phyloP scores from a whole-genome alignment of 2,113 vertebrate species.

The Mohoua ochrocephala region DNA sequence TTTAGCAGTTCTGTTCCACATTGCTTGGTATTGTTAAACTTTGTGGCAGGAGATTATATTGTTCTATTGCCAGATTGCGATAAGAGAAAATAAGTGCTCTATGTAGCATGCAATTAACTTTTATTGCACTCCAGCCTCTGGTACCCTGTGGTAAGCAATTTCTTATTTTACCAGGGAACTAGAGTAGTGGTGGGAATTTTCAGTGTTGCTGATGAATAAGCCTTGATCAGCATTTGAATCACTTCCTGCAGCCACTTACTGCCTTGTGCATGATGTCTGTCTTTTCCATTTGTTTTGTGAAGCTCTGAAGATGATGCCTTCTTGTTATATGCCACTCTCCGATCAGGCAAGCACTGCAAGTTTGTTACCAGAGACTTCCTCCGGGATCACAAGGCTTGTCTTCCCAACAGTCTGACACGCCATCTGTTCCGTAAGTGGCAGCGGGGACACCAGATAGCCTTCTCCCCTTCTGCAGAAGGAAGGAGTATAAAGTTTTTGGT shows the following conservation, averaged over 20 bases:
- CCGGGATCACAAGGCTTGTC: slow-evolving; percentile 94
- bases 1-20: neutral
- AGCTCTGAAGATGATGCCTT: slow-evolving; percentile 95
- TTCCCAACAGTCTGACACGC: slow-evolving; percentile 70
- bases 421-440: slow-evolving; percentile 97
- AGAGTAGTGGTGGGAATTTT: neutral
- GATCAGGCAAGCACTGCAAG: slow-evolving; percentile 87
- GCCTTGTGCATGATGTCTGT: neutral
- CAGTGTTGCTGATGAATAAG: neutral
- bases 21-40: neutral
- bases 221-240: neutral
- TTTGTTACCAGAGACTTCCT: slow-evolving; percentile 92
- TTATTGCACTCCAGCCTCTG: neutral
- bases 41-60: neutral
- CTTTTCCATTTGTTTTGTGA: slow-evolving; percentile 15
- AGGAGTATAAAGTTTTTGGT: slow-evolving; percentile 81
- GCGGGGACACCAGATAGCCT: slow-evolving; percentile 86
- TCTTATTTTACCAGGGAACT: neutral
- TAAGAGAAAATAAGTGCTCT: neutral
- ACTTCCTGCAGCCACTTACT: neutral
- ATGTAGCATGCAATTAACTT: neutral
- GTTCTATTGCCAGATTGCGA: neutral
- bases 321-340: slow-evolving; percentile 88
- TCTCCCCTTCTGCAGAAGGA: slow-evolving; percentile 24
- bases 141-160: neutral